These are phyloP conservation scores for Alca torda DNA, from an alignment of 2,797 vertebrate genomes.

Conservation along the genomic window DNA sequence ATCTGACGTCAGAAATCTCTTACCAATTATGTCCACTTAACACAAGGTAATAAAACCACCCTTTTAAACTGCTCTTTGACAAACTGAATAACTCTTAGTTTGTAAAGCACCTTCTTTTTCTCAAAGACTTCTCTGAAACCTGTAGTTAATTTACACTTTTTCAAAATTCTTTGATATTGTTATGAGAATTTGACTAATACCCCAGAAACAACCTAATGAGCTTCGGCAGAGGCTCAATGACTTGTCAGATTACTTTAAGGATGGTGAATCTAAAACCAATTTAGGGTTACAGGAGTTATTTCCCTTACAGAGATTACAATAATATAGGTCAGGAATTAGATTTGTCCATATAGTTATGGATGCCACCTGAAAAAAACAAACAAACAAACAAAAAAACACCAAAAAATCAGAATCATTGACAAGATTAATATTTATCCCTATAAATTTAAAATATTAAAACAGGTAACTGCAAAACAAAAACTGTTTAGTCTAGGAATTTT, in stretches of 20 bases:
- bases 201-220: not conserved
- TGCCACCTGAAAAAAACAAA: not conserved
- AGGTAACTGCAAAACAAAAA: not conserved
- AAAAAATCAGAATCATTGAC: not conserved
- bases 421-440: not conserved
- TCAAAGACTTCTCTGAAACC: not conserved
- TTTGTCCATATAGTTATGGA: not conserved
- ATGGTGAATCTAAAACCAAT: not conserved
- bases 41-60: not conserved
- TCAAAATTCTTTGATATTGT: not conserved
- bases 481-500: not conserved
- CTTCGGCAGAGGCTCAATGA: not conserved
- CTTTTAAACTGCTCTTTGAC: not conserved
- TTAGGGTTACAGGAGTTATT: not conserved
- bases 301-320: not conserved
- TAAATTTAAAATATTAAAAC: not conserved
- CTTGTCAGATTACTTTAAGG: not conserved
- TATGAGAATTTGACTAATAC: not conserved
- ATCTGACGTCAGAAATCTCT: not conserved
- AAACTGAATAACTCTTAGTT: not conserved
- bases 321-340: not conserved
- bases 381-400: not conserved
- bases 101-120: not conserved
- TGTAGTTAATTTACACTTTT: not conserved
- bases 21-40: not conserved